A percentile compares a stretch with the other conserved stretches of the same genome.
Evolutionary conservation across 2,888 invertebrate genomes (phyloP).

Genomic region (Diabrotica balteata): DNA sequence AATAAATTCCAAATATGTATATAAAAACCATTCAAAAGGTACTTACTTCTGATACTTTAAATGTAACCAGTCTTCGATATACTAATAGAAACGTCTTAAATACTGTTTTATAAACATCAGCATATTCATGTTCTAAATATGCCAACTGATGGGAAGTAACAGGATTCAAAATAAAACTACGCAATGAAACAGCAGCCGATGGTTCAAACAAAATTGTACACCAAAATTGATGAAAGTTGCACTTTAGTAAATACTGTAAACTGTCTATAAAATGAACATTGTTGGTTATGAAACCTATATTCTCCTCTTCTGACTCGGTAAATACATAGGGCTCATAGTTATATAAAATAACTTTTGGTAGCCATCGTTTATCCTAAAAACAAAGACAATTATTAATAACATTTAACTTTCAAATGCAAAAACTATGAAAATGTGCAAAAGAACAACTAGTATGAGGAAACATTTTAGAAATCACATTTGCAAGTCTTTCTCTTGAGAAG

Average conservation of each 20-base stretch:
- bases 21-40: background rate
- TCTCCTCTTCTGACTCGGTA: conserved; percentile 47
- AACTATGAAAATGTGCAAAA: no score
- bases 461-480: no score
- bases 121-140: conserved; percentile 58
- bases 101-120: conserved; percentile 65
- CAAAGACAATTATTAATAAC: conserved; percentile 18
- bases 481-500: no score
- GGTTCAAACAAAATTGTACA: conserved; percentile 55
- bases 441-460: no score
- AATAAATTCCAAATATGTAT: no score
- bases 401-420: background rate
- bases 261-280: conserved; percentile 50
- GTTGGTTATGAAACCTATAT: conserved; percentile 46
- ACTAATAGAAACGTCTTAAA: conserved; percentile 74
- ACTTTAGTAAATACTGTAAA: conserved; percentile 52
- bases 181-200: conserved; percentile 45
- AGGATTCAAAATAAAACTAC: conserved; percentile 53
- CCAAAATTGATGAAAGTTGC: conserved; percentile 59
- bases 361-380: conserved; percentile 50
- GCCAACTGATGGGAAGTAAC: conserved; percentile 56
- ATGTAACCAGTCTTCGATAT: conserved; percentile 79
- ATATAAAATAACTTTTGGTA: conserved; percentile 47
- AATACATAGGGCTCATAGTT: conserved; percentile 53
- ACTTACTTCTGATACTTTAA: conserved; percentile 76